Percentiles rank a stretch among this genome's conserved stretches.
Evolutionary conservation across 2,797 vertebrate genomes (phyloP).

Genomic region (Esox masquinongy): DNA sequence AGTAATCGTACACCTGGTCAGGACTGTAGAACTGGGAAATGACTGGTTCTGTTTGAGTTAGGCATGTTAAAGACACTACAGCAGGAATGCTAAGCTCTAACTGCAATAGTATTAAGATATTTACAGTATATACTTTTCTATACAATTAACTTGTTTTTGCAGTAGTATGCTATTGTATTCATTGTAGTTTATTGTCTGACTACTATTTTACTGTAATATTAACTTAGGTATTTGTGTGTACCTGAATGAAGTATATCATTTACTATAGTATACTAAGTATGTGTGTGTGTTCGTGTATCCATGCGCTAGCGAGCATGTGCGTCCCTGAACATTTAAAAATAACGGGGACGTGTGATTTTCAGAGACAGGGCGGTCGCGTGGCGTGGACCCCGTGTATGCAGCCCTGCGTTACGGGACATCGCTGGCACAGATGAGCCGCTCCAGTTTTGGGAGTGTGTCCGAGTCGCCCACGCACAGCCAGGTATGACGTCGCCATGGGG

Average conservation of each 20-base stretch:
- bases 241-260: no score
- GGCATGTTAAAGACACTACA: no score
- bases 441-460: conserved; percentile 87
- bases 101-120: no score
- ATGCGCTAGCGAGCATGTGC: not conserved
- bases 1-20: conserved; percentile 12
- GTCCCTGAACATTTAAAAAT: conserved; percentile 13
- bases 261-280: not conserved
- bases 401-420: conserved; percentile 89
- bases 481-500: conserved; percentile 69
- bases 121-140: no score
- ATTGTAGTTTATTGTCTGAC: no score
- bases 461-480: conserved; percentile 87
- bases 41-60: conserved; percentile 22
- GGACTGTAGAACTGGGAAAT: conserved; percentile 17
- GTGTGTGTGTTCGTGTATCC: conserved; percentile 13
- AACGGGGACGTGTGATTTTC: conserved; percentile 52
- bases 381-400: conserved; percentile 88
- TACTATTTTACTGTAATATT: not conserved
- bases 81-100: no score
- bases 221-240: no score
- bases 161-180: not conserved
- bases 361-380: conserved; percentile 68
- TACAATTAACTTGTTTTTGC: no score
- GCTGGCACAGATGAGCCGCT: conserved; percentile 87